Conservation (phyloP, 2,797 vertebrate species). For the Triplophysa yarkandensis region DNA sequence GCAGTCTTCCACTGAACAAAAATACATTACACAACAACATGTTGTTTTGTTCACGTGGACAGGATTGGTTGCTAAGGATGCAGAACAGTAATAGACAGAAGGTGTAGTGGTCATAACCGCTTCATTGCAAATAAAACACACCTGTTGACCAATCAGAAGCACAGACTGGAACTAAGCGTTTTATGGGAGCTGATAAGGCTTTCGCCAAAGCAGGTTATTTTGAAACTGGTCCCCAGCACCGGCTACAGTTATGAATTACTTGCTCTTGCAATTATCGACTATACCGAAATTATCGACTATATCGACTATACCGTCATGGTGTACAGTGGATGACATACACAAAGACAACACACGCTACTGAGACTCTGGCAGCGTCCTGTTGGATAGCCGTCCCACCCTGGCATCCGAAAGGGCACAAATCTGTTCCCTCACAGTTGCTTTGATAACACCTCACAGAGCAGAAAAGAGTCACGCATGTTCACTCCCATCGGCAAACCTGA, state of each 20-base stretch:
- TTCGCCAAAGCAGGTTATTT: background rate
- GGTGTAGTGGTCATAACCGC: too few species aligned
- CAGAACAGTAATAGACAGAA: too few species aligned
- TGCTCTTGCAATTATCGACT: background rate
- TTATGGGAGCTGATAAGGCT: too few species aligned
- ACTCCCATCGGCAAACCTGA: background rate
- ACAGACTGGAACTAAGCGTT: too few species aligned
- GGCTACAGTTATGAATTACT: background rate
- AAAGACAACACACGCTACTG: slow-evolving; percentile 26
- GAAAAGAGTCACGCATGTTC: background rate
- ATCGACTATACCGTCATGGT: background rate
- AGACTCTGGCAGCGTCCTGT: slow-evolving; percentile 22
- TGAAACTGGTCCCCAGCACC: background rate
- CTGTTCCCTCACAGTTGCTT: slow-evolving; percentile 39
- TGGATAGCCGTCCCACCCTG: slow-evolving; percentile 11
- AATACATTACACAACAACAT: too few species aligned
- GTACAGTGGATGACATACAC: background rate
- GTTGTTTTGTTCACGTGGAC: too few species aligned
- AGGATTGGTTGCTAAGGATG: too few species aligned
- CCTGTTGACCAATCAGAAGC: too few species aligned
- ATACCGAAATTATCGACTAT: background rate
- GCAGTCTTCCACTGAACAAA: too few species aligned
- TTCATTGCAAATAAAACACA: too few species aligned
- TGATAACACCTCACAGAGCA: slow-evolving; percentile 6
- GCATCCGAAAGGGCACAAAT: slow-evolving; percentile 39